These are phyloP conservation scores for Orgyia antiqua DNA, from an alignment of 2,888 invertebrate species.

Conservation along the genomic window DNA sequence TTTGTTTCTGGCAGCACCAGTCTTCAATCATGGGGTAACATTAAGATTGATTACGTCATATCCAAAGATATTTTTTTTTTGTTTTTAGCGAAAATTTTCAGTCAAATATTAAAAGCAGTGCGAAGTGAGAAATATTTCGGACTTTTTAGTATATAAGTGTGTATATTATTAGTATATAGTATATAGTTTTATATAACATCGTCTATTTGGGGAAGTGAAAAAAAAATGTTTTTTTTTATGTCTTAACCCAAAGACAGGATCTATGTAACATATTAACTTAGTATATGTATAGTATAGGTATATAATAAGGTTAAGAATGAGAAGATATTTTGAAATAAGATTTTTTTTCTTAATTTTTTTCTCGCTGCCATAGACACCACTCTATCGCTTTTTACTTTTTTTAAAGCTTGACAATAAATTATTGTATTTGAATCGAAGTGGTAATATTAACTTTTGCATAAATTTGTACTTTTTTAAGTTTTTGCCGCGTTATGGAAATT, in stretches of 20 bases:
- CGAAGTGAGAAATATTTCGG: conserved; percentile 50
- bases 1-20: conserved; percentile 13
- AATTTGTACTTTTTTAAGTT: conserved; percentile 1
- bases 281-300: conserved; percentile 42
- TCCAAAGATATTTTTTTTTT: conserved; percentile 29
- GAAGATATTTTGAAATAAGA: conserved; percentile 65
- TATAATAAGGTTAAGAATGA: conserved; percentile 49
- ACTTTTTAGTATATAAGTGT: conserved; percentile 49
- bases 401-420: conserved; percentile 30
- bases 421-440: conserved; percentile 18
- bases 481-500: too few relatives aligned
- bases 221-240: conserved; percentile 23
- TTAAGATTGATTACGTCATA: conserved; percentile 9
- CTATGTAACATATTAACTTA: conserved; percentile 65
- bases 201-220: conserved; percentile 10
- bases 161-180: conserved; percentile 53
- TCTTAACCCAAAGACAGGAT: conserved; percentile 31
- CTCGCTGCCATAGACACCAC: conserved; percentile 57
- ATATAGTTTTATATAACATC: conserved; percentile 47
- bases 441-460: conserved; percentile 14
- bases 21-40: conserved; percentile 17
- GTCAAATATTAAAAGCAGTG: conserved; percentile 37
- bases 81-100: conserved; percentile 1
- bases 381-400: conserved; percentile 24
- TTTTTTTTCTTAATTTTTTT: conserved; percentile 33